Conservation (phyloP, 2,888 invertebrate genomes). For the Drosophila tanythrix region DNA sequence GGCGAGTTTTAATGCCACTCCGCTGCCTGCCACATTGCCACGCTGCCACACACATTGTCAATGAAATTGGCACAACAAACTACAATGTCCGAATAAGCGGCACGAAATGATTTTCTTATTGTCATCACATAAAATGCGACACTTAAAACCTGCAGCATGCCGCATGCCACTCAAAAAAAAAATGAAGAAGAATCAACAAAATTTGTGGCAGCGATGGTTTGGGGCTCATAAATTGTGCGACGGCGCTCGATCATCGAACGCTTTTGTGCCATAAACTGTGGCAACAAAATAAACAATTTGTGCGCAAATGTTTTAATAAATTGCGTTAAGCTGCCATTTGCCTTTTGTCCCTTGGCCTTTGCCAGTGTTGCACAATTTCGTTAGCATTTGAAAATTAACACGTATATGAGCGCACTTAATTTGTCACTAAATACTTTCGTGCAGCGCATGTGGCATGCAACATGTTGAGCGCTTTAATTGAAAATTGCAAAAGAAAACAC, state of each 20-base stretch:
- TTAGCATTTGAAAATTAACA: slow-evolving; percentile 69
- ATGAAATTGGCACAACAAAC: slow-evolving; percentile 35
- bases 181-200: slow-evolving; percentile 1
- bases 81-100: slow-evolving; percentile 60
- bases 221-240: slow-evolving; percentile 59
- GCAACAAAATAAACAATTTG: slow-evolving; percentile 78
- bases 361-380: slow-evolving; percentile 2
- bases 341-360: slow-evolving; percentile 21
- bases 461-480: slow-evolving; percentile 76
- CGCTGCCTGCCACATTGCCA: too few species aligned
- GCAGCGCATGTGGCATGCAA: slow-evolving; percentile 66
- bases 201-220: slow-evolving; percentile 58
- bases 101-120: slow-evolving; percentile 16
- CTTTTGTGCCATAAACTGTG: slow-evolving; percentile 46
- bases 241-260: slow-evolving; percentile 32
- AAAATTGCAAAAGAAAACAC: slow-evolving; percentile 68
- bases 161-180: not conserved
- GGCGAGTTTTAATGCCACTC: slow-evolving; percentile 35
- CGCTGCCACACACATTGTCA: slow-evolving; percentile 43
- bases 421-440: slow-evolving; percentile 73
- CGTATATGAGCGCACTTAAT: slow-evolving; percentile 72
- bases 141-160: slow-evolving; percentile 34
- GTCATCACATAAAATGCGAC: slow-evolving; percentile 53
- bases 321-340: slow-evolving; percentile 64
- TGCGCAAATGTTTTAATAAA: slow-evolving; percentile 70